Evolutionary conservation across 2,888 invertebrate genomes (phyloP), one percentile per base, ranked within the genome.

Genomic region (Cantharis flavilabris): DNA sequence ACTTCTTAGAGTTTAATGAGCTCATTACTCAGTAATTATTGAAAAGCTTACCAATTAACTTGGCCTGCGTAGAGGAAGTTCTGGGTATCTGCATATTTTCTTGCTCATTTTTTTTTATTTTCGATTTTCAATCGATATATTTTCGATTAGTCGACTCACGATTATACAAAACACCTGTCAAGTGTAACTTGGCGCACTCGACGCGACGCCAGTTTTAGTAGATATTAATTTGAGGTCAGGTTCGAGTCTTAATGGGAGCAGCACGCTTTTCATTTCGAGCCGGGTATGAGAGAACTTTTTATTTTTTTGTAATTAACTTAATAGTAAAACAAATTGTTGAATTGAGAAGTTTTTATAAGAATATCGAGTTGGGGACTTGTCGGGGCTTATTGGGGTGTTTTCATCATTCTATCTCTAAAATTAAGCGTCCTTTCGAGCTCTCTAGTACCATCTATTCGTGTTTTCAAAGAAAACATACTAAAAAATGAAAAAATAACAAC

Each of bases 401-500:
- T 74, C 73, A 64, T 64, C 18, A 33, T 49, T 33, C 16, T 13
- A 62, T n/a, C 65, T 72, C 30, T 62, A 67, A 78, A 70, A 72
- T 65, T 67, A 11, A 69, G 67, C 70, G 69, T 65, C 73, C 70
- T 26, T 62, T 14, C 67, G 72, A 69, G 65, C 65, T 72, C 74
- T 75, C 74, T 72, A 79, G 74, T 76, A 76, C 84, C 84, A 84
- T 84, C 84, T 83, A 83, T 83, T 82, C 82, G 84, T 86, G 86
- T 86, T 87, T 87, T 86, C 84, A 86, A 85, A 86, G 85, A 86
- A 86, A 86, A 86, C 86, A 86, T 83, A 82, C 85, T 86, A 86
- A 87, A 87, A 87, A 87, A 87, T 87, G 86, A 83, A 87, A 87
- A 86, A 87, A 87, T 86, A 87, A 87, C 86, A 87, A 84, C 83